Percentiles rank a stretch among this genome's conserved stretches.
Conservation (phyloP, 2,797 vertebrate genomes). For the Sciurus vulgaris region DNA sequence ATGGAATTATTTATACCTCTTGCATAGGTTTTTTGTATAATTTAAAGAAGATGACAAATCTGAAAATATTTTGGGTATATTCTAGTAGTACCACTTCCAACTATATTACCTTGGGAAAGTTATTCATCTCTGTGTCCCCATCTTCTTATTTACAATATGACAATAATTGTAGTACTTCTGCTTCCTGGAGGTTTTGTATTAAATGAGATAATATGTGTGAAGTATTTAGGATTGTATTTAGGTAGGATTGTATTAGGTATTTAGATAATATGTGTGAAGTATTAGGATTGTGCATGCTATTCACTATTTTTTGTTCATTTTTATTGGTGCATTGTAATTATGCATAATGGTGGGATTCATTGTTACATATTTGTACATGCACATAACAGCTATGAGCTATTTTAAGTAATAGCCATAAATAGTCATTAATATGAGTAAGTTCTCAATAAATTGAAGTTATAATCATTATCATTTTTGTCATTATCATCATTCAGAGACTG, state of each 20-base stretch:
- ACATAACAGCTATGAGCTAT: not conserved
- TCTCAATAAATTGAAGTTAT: not conserved
- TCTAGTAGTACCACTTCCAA: not conserved
- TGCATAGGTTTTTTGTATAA: not conserved
- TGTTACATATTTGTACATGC: no score
- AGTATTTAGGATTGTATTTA: not conserved
- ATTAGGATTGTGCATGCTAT: not conserved
- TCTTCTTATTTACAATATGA: not conserved
- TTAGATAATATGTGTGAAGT: not conserved
- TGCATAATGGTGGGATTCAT: no score
- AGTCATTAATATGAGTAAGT: not conserved
- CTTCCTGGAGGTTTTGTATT: not conserved
- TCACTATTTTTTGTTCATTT: not conserved
- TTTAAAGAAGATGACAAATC: not conserved
- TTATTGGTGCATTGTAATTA: no score
- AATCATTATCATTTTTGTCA: not conserved
- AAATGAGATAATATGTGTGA: not conserved
- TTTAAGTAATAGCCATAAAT: not conserved
- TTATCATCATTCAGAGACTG: constrained; percentile 22
- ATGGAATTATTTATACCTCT: not conserved
- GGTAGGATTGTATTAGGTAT: no score
- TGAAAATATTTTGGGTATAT: not conserved
- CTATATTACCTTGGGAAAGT: not conserved
- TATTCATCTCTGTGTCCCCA: not conserved
- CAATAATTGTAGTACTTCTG: not conserved